Percentiles rank a stretch among this genome's conserved stretches.
Conservation (phyloP, 1,140 invertebrate genomes). For the Drosophila prosaltans region DNA sequence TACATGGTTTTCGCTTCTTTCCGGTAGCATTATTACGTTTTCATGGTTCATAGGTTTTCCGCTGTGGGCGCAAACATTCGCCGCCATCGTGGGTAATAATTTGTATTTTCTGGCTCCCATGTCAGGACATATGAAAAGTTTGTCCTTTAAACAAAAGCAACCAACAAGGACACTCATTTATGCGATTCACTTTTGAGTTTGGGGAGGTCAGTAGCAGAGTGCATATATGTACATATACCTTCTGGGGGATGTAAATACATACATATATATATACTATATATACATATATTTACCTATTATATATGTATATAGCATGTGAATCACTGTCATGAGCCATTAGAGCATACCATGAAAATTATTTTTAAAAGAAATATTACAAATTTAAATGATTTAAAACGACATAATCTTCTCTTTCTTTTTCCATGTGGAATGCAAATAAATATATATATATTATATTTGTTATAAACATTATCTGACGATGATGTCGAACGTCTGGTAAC, state of each 20-base stretch:
- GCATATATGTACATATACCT: background rate
- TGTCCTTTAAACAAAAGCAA: conserved; percentile 71
- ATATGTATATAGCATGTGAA: conserved; percentile 31
- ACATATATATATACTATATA: background rate
- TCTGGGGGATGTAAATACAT: background rate
- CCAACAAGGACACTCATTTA: conserved; percentile 38
- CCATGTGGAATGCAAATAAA: conserved; percentile 33
- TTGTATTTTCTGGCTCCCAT: conserved; percentile 46
- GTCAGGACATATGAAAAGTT: conserved; percentile 67
- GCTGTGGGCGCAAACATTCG: conserved; percentile 52
- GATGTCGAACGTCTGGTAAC: conserved; percentile 61
- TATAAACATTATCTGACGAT: conserved; percentile 72
- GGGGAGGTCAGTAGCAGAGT: conserved; percentile 7
- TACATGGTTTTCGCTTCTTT: background rate
- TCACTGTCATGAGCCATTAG: conserved; percentile 34
- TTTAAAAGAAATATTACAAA: conserved; percentile 58
- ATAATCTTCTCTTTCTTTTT: conserved; percentile 38
- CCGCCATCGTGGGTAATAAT: conserved; percentile 51
- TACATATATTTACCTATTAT: conserved; percentile 27
- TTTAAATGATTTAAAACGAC: conserved; percentile 61
- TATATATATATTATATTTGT: conserved; percentile 40
- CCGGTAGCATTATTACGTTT: conserved; percentile 68
- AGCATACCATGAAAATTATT: conserved; percentile 54
- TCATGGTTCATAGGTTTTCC: conserved; percentile 77
- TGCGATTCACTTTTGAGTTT: conserved; percentile 29